Conservation (phyloP, 2,113 vertebrate genomes). For the Reinhardtius hippoglossoides region DNA sequence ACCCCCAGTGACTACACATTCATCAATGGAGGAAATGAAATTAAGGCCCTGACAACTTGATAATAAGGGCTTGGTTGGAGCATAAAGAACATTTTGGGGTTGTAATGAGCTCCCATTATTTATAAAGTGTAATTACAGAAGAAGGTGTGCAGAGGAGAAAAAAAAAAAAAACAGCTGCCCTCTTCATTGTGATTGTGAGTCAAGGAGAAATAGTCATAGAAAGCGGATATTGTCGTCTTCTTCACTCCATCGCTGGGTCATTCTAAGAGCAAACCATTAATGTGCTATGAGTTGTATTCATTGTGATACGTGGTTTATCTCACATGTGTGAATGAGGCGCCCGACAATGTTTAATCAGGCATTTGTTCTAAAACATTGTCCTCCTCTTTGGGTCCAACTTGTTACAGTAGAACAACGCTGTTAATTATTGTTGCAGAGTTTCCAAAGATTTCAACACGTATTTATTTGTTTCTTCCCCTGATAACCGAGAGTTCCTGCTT, state of each 20-base stretch:
- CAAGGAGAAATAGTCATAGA: slow-evolving; percentile 25
- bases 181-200: slow-evolving; percentile 10
- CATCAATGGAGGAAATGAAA: slow-evolving; percentile 76
- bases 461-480: slow-evolving; percentile 61
- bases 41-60: slow-evolving; percentile 69
- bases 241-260: slow-evolving; percentile 6
- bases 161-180: slow-evolving; percentile 24
- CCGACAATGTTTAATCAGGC: slow-evolving; percentile 48
- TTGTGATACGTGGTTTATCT: slow-evolving; percentile 2
- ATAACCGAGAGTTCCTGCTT: slow-evolving; percentile 52
- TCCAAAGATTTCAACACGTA: slow-evolving; percentile 57
- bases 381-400: slow-evolving; percentile 36
- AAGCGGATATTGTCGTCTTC: slow-evolving; percentile 12
- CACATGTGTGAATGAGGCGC: slow-evolving; percentile 25
- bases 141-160: slow-evolving; percentile 29
- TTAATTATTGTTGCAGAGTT: slow-evolving; percentile 72
- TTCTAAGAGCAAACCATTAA: slow-evolving; percentile 14
- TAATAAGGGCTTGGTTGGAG: slow-evolving; percentile 70
- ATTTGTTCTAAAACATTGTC: slow-evolving; percentile 46
- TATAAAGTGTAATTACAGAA: slow-evolving; percentile 59
- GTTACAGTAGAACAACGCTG: slow-evolving; percentile 55
- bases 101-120: slow-evolving; percentile 66
- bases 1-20: slow-evolving; percentile 68
- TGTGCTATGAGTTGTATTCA: slow-evolving; percentile 29
- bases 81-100: slow-evolving; percentile 66